A percentile compares a stretch with the other conserved stretches of the same genome.
These are phyloP conservation scores for Eufriesea mexicana DNA, from an alignment of 1,140 invertebrate genomes.

Conservation along the genomic window DNA sequence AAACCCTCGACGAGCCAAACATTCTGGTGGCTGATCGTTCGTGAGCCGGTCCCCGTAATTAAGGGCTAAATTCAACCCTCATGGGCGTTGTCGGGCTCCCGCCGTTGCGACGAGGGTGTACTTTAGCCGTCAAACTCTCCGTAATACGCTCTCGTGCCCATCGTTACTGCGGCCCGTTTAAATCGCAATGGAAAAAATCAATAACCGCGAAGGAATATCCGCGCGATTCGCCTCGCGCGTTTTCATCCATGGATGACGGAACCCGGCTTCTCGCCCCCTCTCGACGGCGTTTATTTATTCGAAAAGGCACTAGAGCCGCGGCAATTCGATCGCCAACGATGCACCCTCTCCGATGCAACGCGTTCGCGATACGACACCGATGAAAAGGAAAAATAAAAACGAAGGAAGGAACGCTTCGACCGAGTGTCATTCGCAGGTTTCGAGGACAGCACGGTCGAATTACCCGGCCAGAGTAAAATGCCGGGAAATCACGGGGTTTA, in stretches of 20 bases:
- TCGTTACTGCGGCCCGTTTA: constrained; percentile 49
- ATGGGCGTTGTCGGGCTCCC: constrained; percentile 50
- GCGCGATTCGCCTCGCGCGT: neutral
- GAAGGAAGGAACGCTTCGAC: too few relatives aligned
- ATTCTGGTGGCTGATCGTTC: constrained; percentile 46
- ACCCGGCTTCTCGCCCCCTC: neutral
- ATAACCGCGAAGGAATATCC: constrained; percentile 36
- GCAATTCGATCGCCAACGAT: too few relatives aligned
- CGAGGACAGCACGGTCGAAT: too few relatives aligned
- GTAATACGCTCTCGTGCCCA: constrained; percentile 46
- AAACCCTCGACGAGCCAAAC: constrained; percentile 17
- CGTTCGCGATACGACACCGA: too few relatives aligned
- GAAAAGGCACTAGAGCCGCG: too few relatives aligned
- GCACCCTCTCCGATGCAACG: too few relatives aligned
- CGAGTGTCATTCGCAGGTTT: too few relatives aligned
- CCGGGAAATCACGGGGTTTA: too few relatives aligned
- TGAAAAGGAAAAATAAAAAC: too few relatives aligned
- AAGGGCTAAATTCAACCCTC: constrained; percentile 63
- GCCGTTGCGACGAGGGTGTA: constrained; percentile 54
- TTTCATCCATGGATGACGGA: too few relatives aligned
- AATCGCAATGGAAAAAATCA: constrained; percentile 63
- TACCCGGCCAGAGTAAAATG: too few relatives aligned
- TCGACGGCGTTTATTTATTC: neutral
- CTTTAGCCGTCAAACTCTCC: constrained; percentile 52
- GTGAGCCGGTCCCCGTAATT: constrained; percentile 60